Conservation (phyloP, 2,113 vertebrate species). For the Corythornis madagascariensis region DNA sequence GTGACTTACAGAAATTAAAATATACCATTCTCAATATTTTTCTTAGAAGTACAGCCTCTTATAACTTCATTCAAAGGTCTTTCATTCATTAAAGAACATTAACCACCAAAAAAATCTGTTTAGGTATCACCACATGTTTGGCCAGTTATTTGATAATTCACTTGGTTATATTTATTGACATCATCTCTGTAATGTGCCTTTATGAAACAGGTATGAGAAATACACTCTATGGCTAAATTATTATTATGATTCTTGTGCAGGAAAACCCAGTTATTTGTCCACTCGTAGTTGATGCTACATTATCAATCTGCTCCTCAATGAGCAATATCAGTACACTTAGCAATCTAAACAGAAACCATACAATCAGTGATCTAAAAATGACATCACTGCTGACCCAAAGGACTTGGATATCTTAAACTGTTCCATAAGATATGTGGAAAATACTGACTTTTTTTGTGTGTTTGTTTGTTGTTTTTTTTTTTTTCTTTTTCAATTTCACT, state of each 20-base stretch:
- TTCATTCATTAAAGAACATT: background rate
- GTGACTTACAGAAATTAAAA: background rate
- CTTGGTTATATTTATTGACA: background rate
- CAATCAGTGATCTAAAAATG: background rate
- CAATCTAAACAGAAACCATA: background rate
- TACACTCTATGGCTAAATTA: background rate
- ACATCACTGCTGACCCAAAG: background rate
- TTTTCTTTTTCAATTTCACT: background rate
- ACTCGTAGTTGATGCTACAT: background rate
- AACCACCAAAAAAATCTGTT: background rate
- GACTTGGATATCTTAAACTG: background rate
- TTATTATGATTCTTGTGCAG: background rate
- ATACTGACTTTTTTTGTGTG: background rate
- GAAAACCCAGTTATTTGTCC: background rate
- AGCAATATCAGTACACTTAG: background rate
- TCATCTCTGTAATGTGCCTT: background rate
- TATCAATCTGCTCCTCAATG: background rate
- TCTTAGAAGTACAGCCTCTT: background rate
- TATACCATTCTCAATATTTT: background rate
- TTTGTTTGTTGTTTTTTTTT: background rate
- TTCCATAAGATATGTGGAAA: background rate
- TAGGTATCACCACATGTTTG: background rate
- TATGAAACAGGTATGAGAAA: background rate
- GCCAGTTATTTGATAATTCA: background rate
- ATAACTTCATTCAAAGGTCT: slow-evolving; percentile 4